Conservation (phyloP, 2,113 vertebrate species). For the Tamias sibiricus region DNA sequence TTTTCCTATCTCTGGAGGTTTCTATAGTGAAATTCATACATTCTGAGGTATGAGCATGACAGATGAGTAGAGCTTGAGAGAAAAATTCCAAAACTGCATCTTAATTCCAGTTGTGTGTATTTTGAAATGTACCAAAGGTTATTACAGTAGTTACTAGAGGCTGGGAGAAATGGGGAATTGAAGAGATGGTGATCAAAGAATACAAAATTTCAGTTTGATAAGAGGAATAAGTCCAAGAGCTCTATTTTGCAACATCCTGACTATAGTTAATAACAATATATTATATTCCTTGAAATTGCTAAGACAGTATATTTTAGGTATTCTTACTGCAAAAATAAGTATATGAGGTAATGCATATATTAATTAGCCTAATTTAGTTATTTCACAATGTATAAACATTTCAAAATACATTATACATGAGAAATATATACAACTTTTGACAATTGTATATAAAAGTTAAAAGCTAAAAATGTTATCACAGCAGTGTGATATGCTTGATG, state of each 20-base stretch:
- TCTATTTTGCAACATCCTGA: no score
- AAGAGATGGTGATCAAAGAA: neutral
- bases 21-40: neutral
- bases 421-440: neutral
- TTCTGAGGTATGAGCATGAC: neutral
- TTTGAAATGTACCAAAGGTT: neutral
- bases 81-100: neutral
- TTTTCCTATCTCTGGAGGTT: neutral
- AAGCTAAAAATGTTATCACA: neutral
- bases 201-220: neutral
- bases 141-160: neutral
- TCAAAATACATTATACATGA: neutral
- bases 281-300: neutral
- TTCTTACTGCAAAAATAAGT: neutral
- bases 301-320: neutral
- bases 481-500: neutral
- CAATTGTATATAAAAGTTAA: neutral
- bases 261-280: neutral
- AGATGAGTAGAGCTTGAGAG: neutral
- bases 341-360: neutral
- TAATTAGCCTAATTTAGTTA: neutral
- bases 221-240: neutral
- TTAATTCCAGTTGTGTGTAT: accelerated
- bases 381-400: neutral
- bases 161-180: no score